Conservation (phyloP, 2,888 invertebrate species). For the Troilus luridus region DNA sequence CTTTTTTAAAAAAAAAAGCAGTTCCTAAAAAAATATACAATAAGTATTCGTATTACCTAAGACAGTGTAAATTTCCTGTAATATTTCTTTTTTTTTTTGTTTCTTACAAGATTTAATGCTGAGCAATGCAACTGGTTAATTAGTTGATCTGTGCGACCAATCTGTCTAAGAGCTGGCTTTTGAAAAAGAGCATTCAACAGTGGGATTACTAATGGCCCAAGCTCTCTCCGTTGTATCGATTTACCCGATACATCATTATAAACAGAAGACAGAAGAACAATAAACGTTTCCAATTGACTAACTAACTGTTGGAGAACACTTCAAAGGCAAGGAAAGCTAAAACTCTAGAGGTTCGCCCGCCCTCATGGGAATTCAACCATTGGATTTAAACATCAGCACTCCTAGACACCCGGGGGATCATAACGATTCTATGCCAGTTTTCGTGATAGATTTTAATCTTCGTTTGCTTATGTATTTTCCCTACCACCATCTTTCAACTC, state of each 20-base stretch:
- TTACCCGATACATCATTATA: not conserved
- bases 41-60: no score
- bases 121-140: not conserved
- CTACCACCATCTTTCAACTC: no score
- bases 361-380: not conserved
- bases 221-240: not conserved
- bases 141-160: not conserved
- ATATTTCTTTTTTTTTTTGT: not conserved
- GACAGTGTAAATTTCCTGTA: not conserved
- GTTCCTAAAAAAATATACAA: no score
- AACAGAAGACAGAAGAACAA: not conserved
- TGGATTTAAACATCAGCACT: not conserved
- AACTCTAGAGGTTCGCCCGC: not conserved
- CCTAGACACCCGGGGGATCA: not conserved
- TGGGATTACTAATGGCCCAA: not conserved
- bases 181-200: slow-evolving; percentile 21
- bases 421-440: not conserved
- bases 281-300: not conserved
- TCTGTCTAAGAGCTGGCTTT: not conserved
- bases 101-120: not conserved
- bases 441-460: not conserved
- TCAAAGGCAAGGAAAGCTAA: not conserved
- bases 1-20: no score
- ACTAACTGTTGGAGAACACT: not conserved
- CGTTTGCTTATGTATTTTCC: not conserved